phyloP scores from a whole-genome alignment of 1,140 invertebrate genomes.

The Heliconius hermathena region DNA sequence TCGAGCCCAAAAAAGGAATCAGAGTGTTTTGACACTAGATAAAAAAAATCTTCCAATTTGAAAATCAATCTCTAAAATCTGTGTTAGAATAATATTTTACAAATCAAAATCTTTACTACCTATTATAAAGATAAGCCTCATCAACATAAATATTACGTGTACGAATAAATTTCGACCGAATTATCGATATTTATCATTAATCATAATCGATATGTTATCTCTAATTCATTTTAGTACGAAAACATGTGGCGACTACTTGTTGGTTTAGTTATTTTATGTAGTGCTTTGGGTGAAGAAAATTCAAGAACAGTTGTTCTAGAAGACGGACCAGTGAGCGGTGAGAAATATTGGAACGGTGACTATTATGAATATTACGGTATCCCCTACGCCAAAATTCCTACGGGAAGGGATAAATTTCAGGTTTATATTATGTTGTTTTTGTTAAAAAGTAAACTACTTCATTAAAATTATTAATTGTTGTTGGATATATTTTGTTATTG shows the following conservation, averaged over 20 bases:
- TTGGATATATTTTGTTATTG: too few species aligned
- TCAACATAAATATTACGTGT: conserved; percentile 25
- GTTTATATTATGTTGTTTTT: conserved; percentile 40
- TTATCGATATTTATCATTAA: conserved; percentile 41
- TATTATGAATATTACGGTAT: conserved; percentile 70
- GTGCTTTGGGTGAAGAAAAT: conserved; percentile 44
- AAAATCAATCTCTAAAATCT: not conserved
- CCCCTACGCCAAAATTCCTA: conserved; percentile 64
- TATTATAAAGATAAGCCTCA: conserved; percentile 18
- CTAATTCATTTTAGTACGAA: conserved; percentile 29
- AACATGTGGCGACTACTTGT: conserved; percentile 39
- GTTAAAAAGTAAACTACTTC: too few species aligned
- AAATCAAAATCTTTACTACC: not conserved
- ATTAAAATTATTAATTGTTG: too few species aligned
- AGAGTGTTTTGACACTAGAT: not conserved
- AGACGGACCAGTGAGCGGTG: conserved; percentile 55
- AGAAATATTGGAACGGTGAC: conserved; percentile 71
- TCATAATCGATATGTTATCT: conserved; percentile 29
- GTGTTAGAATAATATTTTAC: not conserved
- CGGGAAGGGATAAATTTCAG: conserved; percentile 64
- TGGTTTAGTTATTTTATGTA: conserved; percentile 46
- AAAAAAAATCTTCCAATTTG: not conserved
- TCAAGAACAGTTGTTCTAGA: conserved; percentile 50
- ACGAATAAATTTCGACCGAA: conserved; percentile 24
- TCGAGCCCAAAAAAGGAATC: too few species aligned